A percentile compares a stretch with the other conserved stretches of the same genome.
Conservation (phyloP, 2,797 vertebrate genomes). For the Sebastes steindachneri region DNA sequence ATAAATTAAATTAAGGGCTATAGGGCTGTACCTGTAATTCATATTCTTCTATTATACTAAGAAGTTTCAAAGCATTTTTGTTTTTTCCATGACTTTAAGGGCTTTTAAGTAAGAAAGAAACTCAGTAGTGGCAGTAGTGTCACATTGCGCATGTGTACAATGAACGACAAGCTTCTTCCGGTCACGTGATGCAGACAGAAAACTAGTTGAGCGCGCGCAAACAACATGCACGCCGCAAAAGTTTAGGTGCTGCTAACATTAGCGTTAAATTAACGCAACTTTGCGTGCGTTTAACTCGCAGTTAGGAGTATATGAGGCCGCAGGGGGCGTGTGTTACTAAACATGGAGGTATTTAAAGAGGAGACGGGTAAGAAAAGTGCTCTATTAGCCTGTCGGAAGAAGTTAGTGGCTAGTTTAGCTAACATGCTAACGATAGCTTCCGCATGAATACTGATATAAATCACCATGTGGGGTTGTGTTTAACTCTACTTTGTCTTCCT, state of each 20-base stretch:
- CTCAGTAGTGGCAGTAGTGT: too few relatives aligned
- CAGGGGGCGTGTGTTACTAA: not conserved
- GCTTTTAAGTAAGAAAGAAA: too few relatives aligned
- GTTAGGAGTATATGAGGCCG: not conserved
- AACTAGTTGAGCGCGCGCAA: not conserved
- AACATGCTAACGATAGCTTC: not conserved
- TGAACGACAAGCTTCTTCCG: not conserved
- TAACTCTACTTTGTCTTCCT: not conserved
- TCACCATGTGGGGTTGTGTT: not conserved
- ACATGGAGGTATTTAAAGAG: conserved; percentile 54
- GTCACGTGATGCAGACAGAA: not conserved
- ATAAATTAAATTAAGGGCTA: too few relatives aligned
- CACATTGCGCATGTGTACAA: conserved; percentile 28
- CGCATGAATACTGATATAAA: not conserved
- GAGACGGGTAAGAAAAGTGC: conserved; percentile 49
- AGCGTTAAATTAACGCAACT: not conserved
- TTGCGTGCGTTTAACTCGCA: not conserved
- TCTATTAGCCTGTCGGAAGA: not conserved
- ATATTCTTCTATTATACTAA: too few relatives aligned
- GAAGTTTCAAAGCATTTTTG: too few relatives aligned
- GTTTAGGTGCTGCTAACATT: not conserved
- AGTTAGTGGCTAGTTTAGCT: conserved; percentile 16
- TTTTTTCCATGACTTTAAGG: too few relatives aligned
- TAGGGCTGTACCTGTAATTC: too few relatives aligned
- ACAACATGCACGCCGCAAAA: not conserved